A percentile compares a stretch with the other conserved stretches of the same genome.
Conservation (phyloP, 2,888 invertebrate species). For the Lasioglossum pauxillum region DNA sequence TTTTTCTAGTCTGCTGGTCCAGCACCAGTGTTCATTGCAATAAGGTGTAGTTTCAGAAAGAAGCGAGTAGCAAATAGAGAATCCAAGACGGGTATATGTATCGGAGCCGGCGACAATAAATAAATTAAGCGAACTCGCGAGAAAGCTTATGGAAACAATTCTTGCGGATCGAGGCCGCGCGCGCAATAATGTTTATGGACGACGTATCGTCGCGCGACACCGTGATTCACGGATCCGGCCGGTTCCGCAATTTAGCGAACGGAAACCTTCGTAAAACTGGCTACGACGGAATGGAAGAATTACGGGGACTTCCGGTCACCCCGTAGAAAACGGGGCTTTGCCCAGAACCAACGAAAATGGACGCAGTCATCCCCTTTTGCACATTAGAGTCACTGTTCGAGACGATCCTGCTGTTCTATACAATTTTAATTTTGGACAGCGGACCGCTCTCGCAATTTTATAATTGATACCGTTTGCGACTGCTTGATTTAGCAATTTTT, state of each 20-base stretch:
- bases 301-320: neutral
- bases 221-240: conserved; percentile 35
- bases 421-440: neutral
- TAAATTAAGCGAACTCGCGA: conserved; percentile 53
- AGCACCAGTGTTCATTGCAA: neutral
- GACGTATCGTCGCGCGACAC: conserved; percentile 14
- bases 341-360: neutral
- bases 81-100: neutral
- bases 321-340: neutral
- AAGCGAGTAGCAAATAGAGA: neutral
- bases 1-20: no score
- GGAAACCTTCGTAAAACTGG: neutral
- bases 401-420: neutral
- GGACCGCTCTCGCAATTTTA: no score
- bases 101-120: conserved; percentile 28
- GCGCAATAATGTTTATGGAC: conserved; percentile 33
- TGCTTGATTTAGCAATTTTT: no score
- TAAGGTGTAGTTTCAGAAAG: neutral
- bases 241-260: conserved; percentile 15
- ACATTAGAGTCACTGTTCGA: neutral
- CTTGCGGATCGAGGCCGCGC: conserved; percentile 6
- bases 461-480: no score
- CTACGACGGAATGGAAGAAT: neutral
- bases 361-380: neutral
- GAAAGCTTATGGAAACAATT: conserved; percentile 46